Evolutionary conservation across 2,113 vertebrate genomes (phyloP).

Genomic region (Syngnathus scovelli): DNA sequence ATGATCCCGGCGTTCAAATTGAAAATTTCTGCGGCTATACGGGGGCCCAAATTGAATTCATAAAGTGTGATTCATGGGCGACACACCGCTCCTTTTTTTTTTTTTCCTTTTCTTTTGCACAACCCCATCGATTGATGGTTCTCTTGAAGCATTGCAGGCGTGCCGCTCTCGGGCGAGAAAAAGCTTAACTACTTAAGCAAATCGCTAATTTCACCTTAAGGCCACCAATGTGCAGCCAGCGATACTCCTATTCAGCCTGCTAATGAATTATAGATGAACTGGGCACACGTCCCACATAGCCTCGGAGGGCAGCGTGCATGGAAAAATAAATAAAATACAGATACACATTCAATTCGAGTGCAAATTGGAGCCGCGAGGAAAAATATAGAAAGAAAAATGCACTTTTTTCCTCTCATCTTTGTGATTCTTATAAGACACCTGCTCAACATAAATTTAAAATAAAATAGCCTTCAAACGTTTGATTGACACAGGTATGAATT

Average conservation of each 20-base stretch:
- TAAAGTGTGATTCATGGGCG: slow-evolving; percentile 99
- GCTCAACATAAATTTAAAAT: background rate
- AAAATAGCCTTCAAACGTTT: background rate
- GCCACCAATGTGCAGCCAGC: slow-evolving; percentile 99
- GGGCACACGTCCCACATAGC: slow-evolving; percentile 87
- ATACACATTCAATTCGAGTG: slow-evolving; percentile 19
- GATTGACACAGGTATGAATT: background rate
- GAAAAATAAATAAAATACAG: slow-evolving; percentile 70
- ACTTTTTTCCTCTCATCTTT: background rate
- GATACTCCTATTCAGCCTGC: slow-evolving; percentile 94
- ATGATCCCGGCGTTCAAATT: slow-evolving; percentile 99
- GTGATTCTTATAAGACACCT: background rate
- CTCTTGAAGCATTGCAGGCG: slow-evolving; percentile 96
- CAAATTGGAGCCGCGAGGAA: background rate
- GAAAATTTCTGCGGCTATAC: slow-evolving; percentile 99
- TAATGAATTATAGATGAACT: slow-evolving; percentile 99
- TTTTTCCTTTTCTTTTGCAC: slow-evolving; percentile 26
- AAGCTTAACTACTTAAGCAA: slow-evolving; percentile 99
- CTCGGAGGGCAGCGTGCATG: slow-evolving; percentile 75
- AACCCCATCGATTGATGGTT: slow-evolving; percentile 96
- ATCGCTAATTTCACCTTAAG: slow-evolving; percentile 99
- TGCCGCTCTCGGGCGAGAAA: slow-evolving; percentile 91
- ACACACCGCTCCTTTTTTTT: slow-evolving; percentile 82
- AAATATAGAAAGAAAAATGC: background rate
- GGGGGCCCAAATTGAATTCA: slow-evolving; percentile 95